These are phyloP conservation scores for Diglossa cyanea DNA, from an alignment of 2,797 vertebrate genomes.

Conservation along the genomic window DNA sequence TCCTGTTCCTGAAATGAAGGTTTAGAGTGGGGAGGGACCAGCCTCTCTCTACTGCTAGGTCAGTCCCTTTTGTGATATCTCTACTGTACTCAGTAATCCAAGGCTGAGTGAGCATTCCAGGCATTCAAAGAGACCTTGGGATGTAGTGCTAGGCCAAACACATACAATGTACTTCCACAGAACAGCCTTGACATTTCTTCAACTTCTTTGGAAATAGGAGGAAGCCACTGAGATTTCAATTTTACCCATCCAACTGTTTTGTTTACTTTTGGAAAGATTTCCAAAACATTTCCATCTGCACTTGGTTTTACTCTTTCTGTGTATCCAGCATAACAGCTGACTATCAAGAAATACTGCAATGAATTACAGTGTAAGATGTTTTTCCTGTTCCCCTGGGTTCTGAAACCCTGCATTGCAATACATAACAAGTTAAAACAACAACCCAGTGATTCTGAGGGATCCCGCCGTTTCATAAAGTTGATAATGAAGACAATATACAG, in stretches of 20 bases:
- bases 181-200: conserved; percentile 36
- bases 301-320: not conserved
- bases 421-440: not conserved
- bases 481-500: not conserved
- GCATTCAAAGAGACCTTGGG: conserved; percentile 8
- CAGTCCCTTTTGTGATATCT: not conserved
- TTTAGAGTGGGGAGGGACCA: not conserved
- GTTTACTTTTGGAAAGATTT: not conserved
- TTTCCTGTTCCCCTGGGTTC: not conserved
- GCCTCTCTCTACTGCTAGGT: not conserved
- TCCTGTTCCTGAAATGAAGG: conserved; percentile 31
- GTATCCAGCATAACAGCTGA: not conserved
- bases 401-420: not conserved
- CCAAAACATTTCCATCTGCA: not conserved
- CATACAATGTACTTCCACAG: not conserved
- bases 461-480: not conserved
- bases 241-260: not conserved
- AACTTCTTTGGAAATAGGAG: not conserved
- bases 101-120: not conserved
- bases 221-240: not conserved
- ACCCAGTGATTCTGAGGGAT: not conserved
- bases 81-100: not conserved
- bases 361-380: not conserved
- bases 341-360: not conserved
- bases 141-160: not conserved